Percentiles rank a stretch among this genome's conserved stretches.
These are phyloP conservation scores for Cynaeus angustus DNA, from an alignment of 2,888 invertebrate genomes.

Conservation along the genomic window DNA sequence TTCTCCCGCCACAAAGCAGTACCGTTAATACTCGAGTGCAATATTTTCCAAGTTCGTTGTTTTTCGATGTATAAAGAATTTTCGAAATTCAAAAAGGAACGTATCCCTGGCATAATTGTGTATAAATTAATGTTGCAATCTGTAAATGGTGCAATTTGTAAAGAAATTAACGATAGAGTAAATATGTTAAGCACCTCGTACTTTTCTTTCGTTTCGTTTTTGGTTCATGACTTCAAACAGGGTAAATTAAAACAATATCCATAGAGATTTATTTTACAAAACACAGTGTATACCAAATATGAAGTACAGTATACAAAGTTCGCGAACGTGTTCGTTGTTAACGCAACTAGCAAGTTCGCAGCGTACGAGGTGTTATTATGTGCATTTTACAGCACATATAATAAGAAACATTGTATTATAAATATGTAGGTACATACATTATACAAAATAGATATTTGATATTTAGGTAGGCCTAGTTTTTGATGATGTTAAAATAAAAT, in stretches of 20 bases:
- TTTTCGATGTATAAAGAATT: conserved; percentile 55
- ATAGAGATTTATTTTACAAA: conserved; percentile 67
- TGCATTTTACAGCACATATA: conserved; percentile 56
- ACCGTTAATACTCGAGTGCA: conserved; percentile 49
- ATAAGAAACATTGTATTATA: conserved; percentile 68
- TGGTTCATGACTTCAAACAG: conserved; percentile 62
- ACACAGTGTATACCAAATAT: conserved; percentile 64
- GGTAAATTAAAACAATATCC: conserved; percentile 70
- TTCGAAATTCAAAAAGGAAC: conserved; percentile 68
- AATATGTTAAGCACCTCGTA: conserved; percentile 68
- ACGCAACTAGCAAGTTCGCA: conserved; percentile 46
- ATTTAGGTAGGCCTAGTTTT: conserved; percentile 73
- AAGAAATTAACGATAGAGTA: conserved; percentile 64
- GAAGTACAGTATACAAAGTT: conserved; percentile 59
- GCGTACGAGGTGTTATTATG: conserved; percentile 67
- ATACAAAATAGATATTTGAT: conserved; percentile 72
- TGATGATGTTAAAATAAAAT: conserved; percentile 72
- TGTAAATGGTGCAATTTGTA: conserved; percentile 71
- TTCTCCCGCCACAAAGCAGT: conserved; percentile 39
- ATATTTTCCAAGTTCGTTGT: conserved; percentile 50
- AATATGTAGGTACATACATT: conserved; percentile 69
- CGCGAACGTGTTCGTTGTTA: conserved; percentile 51
- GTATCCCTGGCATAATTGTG: conserved; percentile 71
- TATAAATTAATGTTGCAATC: conserved; percentile 69
- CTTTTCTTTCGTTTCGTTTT: conserved; percentile 53